Conservation (phyloP, 2,888 invertebrate species). For the Athalia rosae region DNA sequence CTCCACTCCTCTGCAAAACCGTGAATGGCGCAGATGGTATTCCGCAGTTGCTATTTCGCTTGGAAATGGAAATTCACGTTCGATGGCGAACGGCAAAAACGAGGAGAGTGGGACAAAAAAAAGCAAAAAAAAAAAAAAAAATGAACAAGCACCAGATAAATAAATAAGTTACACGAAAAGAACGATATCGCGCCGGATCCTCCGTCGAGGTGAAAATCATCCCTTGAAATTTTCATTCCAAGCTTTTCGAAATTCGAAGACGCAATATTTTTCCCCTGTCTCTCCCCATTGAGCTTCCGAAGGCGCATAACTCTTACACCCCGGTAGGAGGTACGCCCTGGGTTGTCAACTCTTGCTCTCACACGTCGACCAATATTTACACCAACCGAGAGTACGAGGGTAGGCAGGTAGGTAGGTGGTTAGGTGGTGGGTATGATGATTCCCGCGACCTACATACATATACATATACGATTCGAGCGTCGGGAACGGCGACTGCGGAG, state of each 20-base stretch:
- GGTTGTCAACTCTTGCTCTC: not conserved
- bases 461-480: not conserved
- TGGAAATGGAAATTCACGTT: not conserved
- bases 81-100: not conserved
- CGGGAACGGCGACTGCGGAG: not conserved
- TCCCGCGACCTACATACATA: no score
- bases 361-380: constrained; percentile 23
- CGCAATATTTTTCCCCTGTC: not conserved
- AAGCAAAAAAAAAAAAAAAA: not conserved
- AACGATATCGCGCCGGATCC: no score
- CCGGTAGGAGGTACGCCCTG: not conserved
- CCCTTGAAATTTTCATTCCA: no score
- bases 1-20: constrained; percentile 51
- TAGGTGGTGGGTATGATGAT: no score
- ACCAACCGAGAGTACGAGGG: not conserved
- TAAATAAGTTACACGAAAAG: no score
- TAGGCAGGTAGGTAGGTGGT: not conserved
- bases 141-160: not conserved
- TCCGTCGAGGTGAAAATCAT: no score
- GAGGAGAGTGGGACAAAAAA: not conserved
- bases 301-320: not conserved
- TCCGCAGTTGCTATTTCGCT: constrained; percentile 16
- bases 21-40: constrained; percentile 67
- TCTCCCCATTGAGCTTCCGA: constrained; percentile 1
- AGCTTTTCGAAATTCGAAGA: no score